These are phyloP conservation scores for Stenchaetothrips biformis DNA, from an alignment of 2,888 invertebrate genomes.

Conservation along the genomic window DNA sequence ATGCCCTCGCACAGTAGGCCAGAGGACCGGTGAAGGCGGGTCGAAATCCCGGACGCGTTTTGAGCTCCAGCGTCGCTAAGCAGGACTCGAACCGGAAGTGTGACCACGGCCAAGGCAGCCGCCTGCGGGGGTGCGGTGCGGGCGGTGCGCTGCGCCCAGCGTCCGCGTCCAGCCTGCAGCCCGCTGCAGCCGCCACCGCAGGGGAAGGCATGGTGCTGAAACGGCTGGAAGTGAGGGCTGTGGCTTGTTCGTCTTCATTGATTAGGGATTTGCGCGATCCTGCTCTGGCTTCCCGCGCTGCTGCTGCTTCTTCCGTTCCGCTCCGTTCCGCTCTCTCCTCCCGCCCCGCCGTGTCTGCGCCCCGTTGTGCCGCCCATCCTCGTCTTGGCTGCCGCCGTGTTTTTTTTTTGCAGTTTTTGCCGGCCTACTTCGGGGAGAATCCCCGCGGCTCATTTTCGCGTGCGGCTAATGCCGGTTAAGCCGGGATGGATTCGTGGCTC, in stretches of 20 bases:
- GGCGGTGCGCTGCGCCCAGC: too few relatives aligned
- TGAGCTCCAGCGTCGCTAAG: too few relatives aligned
- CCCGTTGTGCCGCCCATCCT: not conserved
- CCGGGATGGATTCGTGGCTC: conserved; percentile 5
- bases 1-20: too few relatives aligned
- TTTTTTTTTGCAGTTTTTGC: not conserved
- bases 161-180: too few relatives aligned
- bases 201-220: too few relatives aligned
- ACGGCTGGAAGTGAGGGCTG: not conserved
- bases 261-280: not conserved
- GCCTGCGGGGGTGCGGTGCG: too few relatives aligned
- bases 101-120: too few relatives aligned
- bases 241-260: not conserved
- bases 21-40: too few relatives aligned
- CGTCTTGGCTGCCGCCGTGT: too few relatives aligned
- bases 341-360: not conserved
- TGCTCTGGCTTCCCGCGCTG: not conserved
- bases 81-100: too few relatives aligned
- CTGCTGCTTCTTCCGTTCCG: not conserved
- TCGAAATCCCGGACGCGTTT: too few relatives aligned
- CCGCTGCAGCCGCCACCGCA: too few relatives aligned
- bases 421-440: not conserved
- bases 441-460: conserved; percentile 9
- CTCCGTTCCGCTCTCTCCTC: not conserved
- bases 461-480: conserved; percentile 15